These are phyloP conservation scores for Drosophila orena DNA, from an alignment of 1,140 invertebrate species.

Conservation along the genomic window DNA sequence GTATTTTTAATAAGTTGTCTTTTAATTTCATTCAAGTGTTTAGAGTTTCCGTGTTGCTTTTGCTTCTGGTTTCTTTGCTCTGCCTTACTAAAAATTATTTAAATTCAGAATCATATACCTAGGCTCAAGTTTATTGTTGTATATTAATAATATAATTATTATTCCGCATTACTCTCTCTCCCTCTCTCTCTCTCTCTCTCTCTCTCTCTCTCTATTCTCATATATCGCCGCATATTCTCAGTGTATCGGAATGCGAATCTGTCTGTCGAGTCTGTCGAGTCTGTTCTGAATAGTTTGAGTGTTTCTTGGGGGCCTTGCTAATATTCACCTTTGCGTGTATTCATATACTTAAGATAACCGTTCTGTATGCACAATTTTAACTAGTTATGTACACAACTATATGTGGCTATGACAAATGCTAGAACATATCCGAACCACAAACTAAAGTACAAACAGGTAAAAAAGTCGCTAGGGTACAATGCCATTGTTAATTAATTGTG, in stretches of 20 bases:
- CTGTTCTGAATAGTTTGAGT: slow-evolving; percentile 35
- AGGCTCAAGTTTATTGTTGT: slow-evolving; percentile 79
- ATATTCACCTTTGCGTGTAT: slow-evolving; percentile 67
- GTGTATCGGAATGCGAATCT: slow-evolving; percentile 12
- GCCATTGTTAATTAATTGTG: slow-evolving; percentile 51
- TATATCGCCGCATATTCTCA: slow-evolving; percentile 18
- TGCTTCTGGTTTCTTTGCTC: slow-evolving; percentile 42
- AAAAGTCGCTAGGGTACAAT: slow-evolving; percentile 43
- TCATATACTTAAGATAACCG: slow-evolving; percentile 67
- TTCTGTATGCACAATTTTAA: slow-evolving; percentile 71
- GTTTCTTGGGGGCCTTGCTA: slow-evolving; percentile 41
- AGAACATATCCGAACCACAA: slow-evolving; percentile 53
- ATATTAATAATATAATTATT: slow-evolving; percentile 77
- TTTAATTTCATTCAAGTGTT: slow-evolving; percentile 72
- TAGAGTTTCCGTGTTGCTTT: slow-evolving; percentile 57
- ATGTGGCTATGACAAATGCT: slow-evolving; percentile 76
- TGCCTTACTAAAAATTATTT: slow-evolving; percentile 79
- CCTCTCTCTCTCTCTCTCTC: too few species aligned
- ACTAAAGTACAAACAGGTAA: slow-evolving; percentile 52
- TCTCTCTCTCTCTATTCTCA: too few species aligned
- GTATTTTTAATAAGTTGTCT: slow-evolving; percentile 64
- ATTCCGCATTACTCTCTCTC: slow-evolving; percentile 45
- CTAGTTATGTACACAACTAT: slow-evolving; percentile 83
- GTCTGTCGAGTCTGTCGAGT: slow-evolving; percentile 1
- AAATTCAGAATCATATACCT: slow-evolving; percentile 83